A percentile compares a stretch with the other conserved stretches of the same genome.
Conservation (phyloP, 53 echinoderm and acorn worm species). For the Stichopus horrens region DNA sequence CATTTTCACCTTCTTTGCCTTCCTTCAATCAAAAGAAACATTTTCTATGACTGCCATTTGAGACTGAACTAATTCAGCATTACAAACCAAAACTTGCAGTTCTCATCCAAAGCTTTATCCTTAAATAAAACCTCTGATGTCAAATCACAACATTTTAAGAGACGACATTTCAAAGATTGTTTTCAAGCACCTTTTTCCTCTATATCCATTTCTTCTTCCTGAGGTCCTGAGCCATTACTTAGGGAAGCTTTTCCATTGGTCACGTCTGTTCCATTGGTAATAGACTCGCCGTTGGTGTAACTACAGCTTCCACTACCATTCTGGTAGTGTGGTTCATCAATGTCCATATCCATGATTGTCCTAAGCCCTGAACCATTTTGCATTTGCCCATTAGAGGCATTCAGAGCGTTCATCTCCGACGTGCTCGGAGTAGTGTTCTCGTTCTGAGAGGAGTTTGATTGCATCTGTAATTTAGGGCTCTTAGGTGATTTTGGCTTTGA, state of each 20-base stretch:
- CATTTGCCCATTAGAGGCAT: constrained; percentile 82
- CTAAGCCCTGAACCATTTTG: constrained; percentile 68
- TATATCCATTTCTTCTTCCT: constrained; percentile 90
- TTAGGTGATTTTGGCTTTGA: constrained; percentile 49
- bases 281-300: constrained; percentile 56
- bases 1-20: no score
- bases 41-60: no score
- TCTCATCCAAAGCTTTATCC: no score
- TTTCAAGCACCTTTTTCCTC: constrained; percentile 76
- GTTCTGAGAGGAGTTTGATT: constrained; percentile 44
- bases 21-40: no score
- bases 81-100: no score
- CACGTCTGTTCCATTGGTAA: constrained; percentile 56
- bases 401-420: constrained; percentile 80
- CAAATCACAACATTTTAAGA: no score
- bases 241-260: constrained; percentile 69
- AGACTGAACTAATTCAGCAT: no score
- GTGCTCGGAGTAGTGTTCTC: constrained; percentile 63
- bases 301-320: constrained; percentile 25
- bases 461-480: constrained; percentile 52
- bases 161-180: no score
- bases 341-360: constrained; percentile 54
- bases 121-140: no score
- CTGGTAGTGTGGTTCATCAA: constrained; percentile 59
- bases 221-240: constrained; percentile 81